Percentiles rank a stretch among this genome's conserved stretches.
These are phyloP conservation scores for Channa argus DNA, from an alignment of 2,113 vertebrate genomes.

Conservation along the genomic window DNA sequence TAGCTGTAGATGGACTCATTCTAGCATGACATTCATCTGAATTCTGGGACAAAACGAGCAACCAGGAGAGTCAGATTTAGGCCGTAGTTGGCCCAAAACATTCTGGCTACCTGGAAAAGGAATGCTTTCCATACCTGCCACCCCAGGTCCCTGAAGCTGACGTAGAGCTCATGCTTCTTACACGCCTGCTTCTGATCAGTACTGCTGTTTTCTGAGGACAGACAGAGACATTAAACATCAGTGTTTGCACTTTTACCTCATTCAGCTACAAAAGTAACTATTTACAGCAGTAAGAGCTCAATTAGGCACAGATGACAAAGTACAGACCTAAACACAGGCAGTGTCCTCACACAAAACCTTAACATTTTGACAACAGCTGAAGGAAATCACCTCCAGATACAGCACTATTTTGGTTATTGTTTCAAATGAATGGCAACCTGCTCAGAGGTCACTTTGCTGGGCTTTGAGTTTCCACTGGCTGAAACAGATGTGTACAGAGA, in stretches of 20 bases:
- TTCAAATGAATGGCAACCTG: constrained; percentile 65
- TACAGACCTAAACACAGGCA: constrained; percentile 43
- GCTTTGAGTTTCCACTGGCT: constrained; percentile 85
- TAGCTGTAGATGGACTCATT: neutral
- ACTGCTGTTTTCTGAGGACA: constrained; percentile 91
- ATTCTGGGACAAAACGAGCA: constrained; percentile 6
- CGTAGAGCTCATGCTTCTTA: constrained; percentile 96
- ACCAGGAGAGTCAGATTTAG: constrained; percentile 2
- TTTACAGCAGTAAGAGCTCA: constrained; percentile 39
- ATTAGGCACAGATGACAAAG: constrained; percentile 50
- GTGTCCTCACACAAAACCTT: constrained; percentile 41
- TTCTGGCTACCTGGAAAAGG: neutral
- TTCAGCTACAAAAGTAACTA: constrained; percentile 24
- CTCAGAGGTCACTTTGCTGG: constrained; percentile 47
- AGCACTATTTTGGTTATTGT: constrained; percentile 58
- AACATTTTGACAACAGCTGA: constrained; percentile 50
- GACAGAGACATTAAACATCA: constrained; percentile 28
- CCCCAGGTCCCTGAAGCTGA: constrained; percentile 96
- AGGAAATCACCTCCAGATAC: constrained; percentile 66
- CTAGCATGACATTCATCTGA: neutral
- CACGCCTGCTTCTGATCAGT: constrained; percentile 94
- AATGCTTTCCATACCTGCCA: constrained; percentile 89
- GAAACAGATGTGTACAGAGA: constrained; percentile 59
- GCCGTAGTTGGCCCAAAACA: neutral
- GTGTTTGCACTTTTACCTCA: constrained; percentile 18